Evolutionary conservation across 2,888 invertebrate species (phyloP).

Genomic region (Agriopis aurantiaria): DNA sequence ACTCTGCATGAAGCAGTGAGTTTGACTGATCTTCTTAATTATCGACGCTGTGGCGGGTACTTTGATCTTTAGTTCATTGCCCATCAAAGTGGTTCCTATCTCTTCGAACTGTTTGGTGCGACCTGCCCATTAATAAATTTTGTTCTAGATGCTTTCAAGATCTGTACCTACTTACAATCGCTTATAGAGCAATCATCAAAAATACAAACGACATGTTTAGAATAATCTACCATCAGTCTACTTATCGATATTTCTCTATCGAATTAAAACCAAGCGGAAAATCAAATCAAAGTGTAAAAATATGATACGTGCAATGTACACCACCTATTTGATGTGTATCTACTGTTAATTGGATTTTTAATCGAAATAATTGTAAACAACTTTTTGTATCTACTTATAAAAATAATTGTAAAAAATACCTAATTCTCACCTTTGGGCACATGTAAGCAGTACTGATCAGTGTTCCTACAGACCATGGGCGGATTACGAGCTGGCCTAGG

Average conservation of each 20-base stretch:
- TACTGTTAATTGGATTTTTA: neutral
- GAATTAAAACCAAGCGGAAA: neutral
- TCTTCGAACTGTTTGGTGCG: conserved; percentile 80
- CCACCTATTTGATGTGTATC: neutral
- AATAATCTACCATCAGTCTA: neutral
- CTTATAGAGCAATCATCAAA: neutral
- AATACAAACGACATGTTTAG: neutral
- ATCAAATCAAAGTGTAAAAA: neutral
- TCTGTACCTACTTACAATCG: conserved; percentile 13
- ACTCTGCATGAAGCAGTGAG: conserved; percentile 74
- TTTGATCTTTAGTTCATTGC: conserved; percentile 81
- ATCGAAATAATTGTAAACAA: neutral
- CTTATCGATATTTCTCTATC: neutral
- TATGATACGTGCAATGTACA: neutral
- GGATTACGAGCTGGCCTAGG: conserved; percentile 62
- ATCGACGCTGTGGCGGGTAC: conserved; percentile 74
- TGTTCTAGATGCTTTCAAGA: conserved; percentile 61
- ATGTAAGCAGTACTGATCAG: conserved; percentile 78
- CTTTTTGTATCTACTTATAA: neutral
- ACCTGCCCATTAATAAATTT: conserved; percentile 81
- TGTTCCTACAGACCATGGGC: conserved; percentile 74
- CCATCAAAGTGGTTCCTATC: conserved; percentile 76
- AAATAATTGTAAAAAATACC: conserved; percentile 27
- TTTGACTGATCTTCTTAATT: conserved; percentile 81
- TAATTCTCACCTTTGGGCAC: conserved; percentile 76